Conservation (phyloP, 2,888 invertebrate species). For the Cartodere bifasciata region DNA sequence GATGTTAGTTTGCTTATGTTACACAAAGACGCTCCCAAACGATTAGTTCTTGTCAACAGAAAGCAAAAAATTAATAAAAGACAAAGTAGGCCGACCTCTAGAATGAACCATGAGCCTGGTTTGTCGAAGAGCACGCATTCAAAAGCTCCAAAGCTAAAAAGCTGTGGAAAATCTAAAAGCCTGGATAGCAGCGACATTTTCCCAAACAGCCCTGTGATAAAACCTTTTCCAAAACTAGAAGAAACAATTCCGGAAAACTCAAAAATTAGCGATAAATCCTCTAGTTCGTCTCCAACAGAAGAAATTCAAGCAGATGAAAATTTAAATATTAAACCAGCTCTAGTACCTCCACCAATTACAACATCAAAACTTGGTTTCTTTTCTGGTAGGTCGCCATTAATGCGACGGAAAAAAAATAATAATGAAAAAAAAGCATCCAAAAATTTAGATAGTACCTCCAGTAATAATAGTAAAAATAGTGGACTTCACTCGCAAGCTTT, state of each 20-base stretch:
- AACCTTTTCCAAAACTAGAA: conserved; percentile 21
- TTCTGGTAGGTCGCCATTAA: conserved; percentile 30
- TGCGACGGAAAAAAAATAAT: conserved; percentile 31
- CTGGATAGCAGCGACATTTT: conserved; percentile 75
- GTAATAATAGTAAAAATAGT: conserved; percentile 25
- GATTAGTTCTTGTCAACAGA: conserved; percentile 59
- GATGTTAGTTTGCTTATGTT: conserved; percentile 60
- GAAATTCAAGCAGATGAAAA: conserved; percentile 16
- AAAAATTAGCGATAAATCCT: conserved; percentile 17
- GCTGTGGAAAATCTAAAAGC: conserved; percentile 68
- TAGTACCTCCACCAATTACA: no score
- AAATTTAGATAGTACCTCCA: conserved; percentile 17
- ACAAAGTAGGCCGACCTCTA: conserved; percentile 19
- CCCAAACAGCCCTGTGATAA: conserved; percentile 35
- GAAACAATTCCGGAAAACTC: conserved; percentile 28
- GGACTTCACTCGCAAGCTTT: conserved; percentile 40
- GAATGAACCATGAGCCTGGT: conserved; percentile 19
- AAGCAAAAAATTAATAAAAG: conserved; percentile 29
- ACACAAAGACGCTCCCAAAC: conserved; percentile 62
- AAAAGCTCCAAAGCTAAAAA: conserved; percentile 42
- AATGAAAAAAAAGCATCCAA: conserved; percentile 13
- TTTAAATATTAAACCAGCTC: conserved; percentile 17
- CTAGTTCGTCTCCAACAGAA: conserved; percentile 14
- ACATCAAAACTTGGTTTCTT: conserved; percentile 32
- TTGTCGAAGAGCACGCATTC: conserved; percentile 14